Base-by-base conservation (phyloP, 2,113 vertebrate species). In the Nothobranchius kuhntae region DNA sequence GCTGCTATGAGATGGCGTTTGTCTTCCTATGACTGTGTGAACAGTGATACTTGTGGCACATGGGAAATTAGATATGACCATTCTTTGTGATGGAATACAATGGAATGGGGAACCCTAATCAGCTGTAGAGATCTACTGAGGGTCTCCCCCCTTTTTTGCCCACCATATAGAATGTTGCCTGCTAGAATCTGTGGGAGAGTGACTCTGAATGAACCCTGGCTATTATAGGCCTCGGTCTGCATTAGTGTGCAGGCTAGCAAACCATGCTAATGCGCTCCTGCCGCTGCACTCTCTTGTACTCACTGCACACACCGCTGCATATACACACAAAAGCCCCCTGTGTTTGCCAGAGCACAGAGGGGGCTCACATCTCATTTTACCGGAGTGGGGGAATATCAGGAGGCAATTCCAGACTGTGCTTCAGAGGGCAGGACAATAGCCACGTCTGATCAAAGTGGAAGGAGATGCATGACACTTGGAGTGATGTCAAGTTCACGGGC, bases 381-480 rank as follows among this genome's bases (percentile, higher is more conserved):
- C 86, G 74, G 82, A 81, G 78, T 36, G 53, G 84, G 73, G 82
- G 82, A 67, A 74, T 87, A 88, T 88, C 85, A 80, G 81, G 77
- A 86, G 87, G 81, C 84, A 77, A 88, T 91, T 91, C 89, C 92
- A 87, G 93, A 91, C 89, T 78, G 71, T 82, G 63, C 72, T 73
- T 84, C 85, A 68, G 77, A 84, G 78, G 46, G 52, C 64, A 91
- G 21, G 90, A 95, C 91, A 95, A 95, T 94, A 85, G 77, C 81
- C 64, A 79, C 77, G 65, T 76, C 45, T 89, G 94, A 96, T 96
- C 94, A 96, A 97, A 94, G 94, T 51, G 77, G 71, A 88, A 81
- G n/a, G 81, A 88, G 71, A 71, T 78, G 90, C 86, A 81, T 91
- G 80, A 86, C 85, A 94, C 89, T 90, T 48, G 81, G 82, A 86